phyloP scores from a whole-genome alignment of 2,888 invertebrate species.

The Phortica okadai region DNA sequence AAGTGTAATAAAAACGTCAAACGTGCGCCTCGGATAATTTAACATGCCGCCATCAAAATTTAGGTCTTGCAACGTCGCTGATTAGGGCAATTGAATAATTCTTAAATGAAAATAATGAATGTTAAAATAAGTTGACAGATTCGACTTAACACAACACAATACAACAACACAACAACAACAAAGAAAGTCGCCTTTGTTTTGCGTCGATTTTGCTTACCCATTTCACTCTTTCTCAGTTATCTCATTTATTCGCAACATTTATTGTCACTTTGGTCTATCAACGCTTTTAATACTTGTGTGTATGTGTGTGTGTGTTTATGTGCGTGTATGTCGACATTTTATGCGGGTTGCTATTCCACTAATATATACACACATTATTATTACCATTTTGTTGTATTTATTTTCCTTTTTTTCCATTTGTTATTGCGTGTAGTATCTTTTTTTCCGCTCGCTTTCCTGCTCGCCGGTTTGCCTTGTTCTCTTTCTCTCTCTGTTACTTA shows the following conservation, averaged over 20 bases:
- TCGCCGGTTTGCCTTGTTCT: too few relatives aligned
- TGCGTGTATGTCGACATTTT: neutral
- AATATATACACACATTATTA: neutral
- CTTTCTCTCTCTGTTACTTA: too few relatives aligned
- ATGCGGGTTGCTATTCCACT: neutral
- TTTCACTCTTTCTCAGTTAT: too few relatives aligned
- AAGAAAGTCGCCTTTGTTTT: too few relatives aligned
- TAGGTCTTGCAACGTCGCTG: too few relatives aligned
- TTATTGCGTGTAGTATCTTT: too few relatives aligned
- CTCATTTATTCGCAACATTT: neutral
- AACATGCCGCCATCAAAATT: too few relatives aligned
- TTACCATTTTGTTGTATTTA: neutral
- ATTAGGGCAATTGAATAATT: constrained; percentile 70
- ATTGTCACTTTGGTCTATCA: neutral
- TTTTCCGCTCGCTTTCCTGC: too few relatives aligned
- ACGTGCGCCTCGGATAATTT: too few relatives aligned
- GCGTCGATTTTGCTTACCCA: too few relatives aligned
- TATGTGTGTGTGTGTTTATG: constrained; percentile 3
- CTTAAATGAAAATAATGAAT: constrained; percentile 73
- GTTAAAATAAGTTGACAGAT: constrained; percentile 71
- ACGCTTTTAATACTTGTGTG: neutral
- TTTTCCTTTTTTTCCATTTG: too few relatives aligned
- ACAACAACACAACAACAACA: neutral
- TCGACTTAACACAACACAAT: constrained; percentile 27
- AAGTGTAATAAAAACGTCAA: too few relatives aligned